Evolutionary conservation across 2,888 invertebrate species (phyloP), one percentile per base, ranked within the genome.

Genomic region (Ennomos quercinarius): DNA sequence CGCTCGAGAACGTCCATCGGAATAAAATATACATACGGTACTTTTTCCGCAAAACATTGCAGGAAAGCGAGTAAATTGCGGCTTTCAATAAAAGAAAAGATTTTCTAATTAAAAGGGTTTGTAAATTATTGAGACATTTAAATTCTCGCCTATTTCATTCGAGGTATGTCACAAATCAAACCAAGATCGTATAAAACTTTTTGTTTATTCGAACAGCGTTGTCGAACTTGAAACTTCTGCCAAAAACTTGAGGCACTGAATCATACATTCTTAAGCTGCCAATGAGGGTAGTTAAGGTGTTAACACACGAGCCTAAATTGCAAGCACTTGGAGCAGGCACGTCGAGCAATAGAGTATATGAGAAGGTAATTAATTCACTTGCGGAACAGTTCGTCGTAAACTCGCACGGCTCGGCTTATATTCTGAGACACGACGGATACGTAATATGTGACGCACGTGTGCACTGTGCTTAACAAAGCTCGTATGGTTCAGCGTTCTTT

Each of bases 321-420:
- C 62, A 43, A 47, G 54, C 66, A 48, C 35, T 51, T 36, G 50
- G 36, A 45, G 48, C 13, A 50, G 47, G 62, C 47, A 51, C 60
- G 56, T 38, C 62, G 52, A 77, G 71, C 71, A 72, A 67, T 74
- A 62, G 63, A 52, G 67, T 68, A 60, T 69, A 68, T 64, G 67
- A 68, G 68, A 58, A 59, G 66, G 61, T 76, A 77, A 78, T 78
- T 76, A 78, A 74, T 77, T 78, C 71, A 72, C 67, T 72, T 67
- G 64, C 58, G 64, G 58, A 50, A 69, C 63, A 66, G 66, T 63
- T 64, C 61, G 67, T 57, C 61, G 64, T 64, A 64, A 68, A 66
- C 55, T 64, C 44, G 60, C 44, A 58, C 55, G 66, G 52, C 61
- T 60, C 55, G 53, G 58, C 63, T 61, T 61, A 53, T 63, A 53